Percentiles rank a stretch among this genome's conserved stretches.
phyloP scores from a whole-genome alignment of 2,113 vertebrate species.

The Pavo muticus region DNA sequence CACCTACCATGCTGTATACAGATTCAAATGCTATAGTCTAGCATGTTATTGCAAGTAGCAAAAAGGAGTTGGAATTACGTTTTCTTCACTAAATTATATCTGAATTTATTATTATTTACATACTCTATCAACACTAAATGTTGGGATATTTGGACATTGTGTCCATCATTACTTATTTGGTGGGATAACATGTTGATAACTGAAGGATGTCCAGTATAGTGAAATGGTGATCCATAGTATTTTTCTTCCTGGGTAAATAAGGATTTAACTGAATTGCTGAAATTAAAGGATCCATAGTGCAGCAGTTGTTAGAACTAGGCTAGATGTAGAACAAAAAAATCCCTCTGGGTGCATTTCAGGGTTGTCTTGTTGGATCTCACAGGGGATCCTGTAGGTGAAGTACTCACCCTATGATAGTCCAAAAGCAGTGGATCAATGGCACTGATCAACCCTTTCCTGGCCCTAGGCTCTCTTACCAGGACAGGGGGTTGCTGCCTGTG shows the following conservation, averaged over 20 bases:
- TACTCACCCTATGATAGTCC: background rate
- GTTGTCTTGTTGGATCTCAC: background rate
- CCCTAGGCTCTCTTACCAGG: background rate
- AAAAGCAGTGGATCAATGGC: background rate
- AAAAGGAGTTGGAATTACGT: background rate
- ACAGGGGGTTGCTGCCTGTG: background rate
- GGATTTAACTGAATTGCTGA: background rate
- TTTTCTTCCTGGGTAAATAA: background rate
- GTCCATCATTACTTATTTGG: background rate
- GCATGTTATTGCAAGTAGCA: background rate
- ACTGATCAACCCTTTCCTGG: background rate
- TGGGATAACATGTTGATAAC: background rate
- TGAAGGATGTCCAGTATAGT: background rate
- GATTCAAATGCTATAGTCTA: background rate
- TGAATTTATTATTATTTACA: background rate
- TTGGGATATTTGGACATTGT: background rate
- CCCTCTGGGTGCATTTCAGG: background rate
- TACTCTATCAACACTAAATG: background rate
- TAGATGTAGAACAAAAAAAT: background rate
- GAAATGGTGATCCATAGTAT: background rate
- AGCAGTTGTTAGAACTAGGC: background rate
- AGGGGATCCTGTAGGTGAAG: background rate
- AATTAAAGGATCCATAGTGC: background rate
- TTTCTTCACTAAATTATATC: conserved; percentile 19
- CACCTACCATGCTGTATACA: background rate